These are phyloP conservation scores for Orius laevigatus DNA, from an alignment of 1,140 invertebrate genomes.

Conservation along the genomic window DNA sequence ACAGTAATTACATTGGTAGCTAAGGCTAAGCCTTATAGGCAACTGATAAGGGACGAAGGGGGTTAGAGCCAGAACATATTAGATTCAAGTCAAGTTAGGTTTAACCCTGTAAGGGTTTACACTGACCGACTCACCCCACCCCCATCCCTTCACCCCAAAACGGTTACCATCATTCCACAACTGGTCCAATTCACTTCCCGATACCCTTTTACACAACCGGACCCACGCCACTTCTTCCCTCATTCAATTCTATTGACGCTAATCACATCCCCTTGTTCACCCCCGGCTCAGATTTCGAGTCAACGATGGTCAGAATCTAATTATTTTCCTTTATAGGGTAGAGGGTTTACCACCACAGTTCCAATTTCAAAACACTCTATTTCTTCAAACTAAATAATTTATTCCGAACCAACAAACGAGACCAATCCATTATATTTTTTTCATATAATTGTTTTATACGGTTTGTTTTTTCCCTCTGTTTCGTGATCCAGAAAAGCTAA, in stretches of 20 bases:
- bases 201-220: not conserved
- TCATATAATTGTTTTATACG: no score
- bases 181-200: slow-evolving; percentile 9
- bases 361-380: no score
- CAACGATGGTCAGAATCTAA: no score
- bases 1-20: slow-evolving; percentile 14
- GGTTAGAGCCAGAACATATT: slow-evolving; percentile 15
- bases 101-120: slow-evolving; percentile 14
- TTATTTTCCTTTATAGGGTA: no score
- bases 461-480: no score
- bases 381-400: no score
- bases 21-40: slow-evolving; percentile 18
- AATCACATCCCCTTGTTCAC: slow-evolving; percentile 1
- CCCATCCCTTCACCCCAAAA: not conserved
- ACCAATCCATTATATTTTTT: no score
- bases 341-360: no score
- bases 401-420: no score
- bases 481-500: no score
- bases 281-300: no score
- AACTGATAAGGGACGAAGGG: slow-evolving; percentile 17
- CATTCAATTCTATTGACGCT: slow-evolving; percentile 1
- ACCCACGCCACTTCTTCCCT: not conserved
- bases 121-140: not conserved
- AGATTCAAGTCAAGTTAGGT: slow-evolving; percentile 13
- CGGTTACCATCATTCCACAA: not conserved